Conservation (phyloP, 2,888 invertebrate species). For the Schizotus pectinicornis region DNA sequence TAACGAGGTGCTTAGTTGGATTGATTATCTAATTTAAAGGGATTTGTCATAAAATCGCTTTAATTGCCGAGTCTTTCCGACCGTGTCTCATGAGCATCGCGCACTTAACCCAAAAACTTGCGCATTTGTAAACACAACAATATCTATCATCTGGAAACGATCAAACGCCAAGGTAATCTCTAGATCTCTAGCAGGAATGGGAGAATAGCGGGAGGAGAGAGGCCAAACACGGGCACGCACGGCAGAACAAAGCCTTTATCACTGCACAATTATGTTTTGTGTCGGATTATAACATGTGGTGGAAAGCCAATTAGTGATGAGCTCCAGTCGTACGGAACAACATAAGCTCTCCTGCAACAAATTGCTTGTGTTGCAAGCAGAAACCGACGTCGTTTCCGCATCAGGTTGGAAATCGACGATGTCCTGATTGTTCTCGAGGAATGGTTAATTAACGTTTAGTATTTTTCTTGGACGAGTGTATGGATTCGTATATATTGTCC, state of each 20-base stretch:
- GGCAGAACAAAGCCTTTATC: conserved; percentile 55
- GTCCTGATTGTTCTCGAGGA: not conserved
- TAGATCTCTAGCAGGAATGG: not conserved
- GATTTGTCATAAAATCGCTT: conserved; percentile 10
- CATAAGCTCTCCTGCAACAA: conserved; percentile 46
- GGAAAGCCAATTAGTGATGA: conserved; percentile 58
- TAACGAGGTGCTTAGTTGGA: conserved; percentile 7
- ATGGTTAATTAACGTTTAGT: not conserved
- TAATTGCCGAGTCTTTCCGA: not conserved
- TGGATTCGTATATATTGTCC: conserved; percentile 16
- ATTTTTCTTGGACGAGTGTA: too few species aligned
- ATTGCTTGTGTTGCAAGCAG: conserved; percentile 38
- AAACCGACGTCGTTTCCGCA: conserved; percentile 3
- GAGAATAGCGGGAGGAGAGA: conserved; percentile 13
- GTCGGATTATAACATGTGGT: conserved; percentile 58
- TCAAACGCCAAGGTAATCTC: conserved; percentile 23
- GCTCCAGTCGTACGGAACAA: conserved; percentile 53
- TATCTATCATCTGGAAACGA: conserved; percentile 31
- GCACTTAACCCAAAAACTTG: not conserved
- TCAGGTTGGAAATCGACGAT: too few species aligned
- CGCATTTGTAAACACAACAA: conserved; percentile 10
- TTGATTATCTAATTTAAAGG: conserved; percentile 6
- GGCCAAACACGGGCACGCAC: conserved; percentile 36
- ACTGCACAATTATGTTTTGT: conserved; percentile 57
- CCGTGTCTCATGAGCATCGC: conserved; percentile 1